Base-by-base conservation (phyloP, 2,113 vertebrate genomes). In the Mola mola region DNA sequence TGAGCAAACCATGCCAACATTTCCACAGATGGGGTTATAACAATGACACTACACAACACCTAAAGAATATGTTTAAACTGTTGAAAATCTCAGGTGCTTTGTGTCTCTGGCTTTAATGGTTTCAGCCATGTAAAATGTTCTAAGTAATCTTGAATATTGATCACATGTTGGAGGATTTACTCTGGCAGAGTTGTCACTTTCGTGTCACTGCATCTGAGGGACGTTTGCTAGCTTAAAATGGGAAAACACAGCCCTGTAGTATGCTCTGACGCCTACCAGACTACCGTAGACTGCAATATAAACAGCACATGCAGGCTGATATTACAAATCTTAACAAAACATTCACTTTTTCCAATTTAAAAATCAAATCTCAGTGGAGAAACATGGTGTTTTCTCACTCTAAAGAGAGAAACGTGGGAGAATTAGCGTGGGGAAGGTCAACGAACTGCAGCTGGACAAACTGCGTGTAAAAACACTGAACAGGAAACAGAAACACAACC, bases 401-500 rank as follows among this genome's bases (percentile, higher is more conserved):
- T n/a, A 56, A 48, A 63, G 26, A 21, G 48, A 64, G 36, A 56
- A 29, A 31, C 31, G 62, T 46, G 40, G 20, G 47, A 47, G 66
- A 75, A 66, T 63, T 48, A 46, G 69, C 26, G 11, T 44, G 25
- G 12, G 12, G 65, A 50, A 80, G 59, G 63, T 83, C 82, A 66
- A 69, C 8, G 24, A 76, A 65, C 62, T 64, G 22, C 46, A 31
- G 1, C 1, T 17, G 72, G 60, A 79, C 53, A 81, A 84, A 53
- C 5, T 15, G 41, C 43, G 53, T 64, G 66, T 76, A 56, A 76
- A 71, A 81, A 82, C 67, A 81, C 56, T 11, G 69, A 68, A 69
- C 88, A 89, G 88, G 90, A 91, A 91, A 76, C 72, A 83, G 74
- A 57, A 63, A 69, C 56, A 60, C 52, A 56, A 75, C 56, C 53